A percentile compares a stretch with the other conserved stretches of the same genome.
Conservation (phyloP, 1,140 invertebrate genomes). For the Eulimnadia texana region DNA sequence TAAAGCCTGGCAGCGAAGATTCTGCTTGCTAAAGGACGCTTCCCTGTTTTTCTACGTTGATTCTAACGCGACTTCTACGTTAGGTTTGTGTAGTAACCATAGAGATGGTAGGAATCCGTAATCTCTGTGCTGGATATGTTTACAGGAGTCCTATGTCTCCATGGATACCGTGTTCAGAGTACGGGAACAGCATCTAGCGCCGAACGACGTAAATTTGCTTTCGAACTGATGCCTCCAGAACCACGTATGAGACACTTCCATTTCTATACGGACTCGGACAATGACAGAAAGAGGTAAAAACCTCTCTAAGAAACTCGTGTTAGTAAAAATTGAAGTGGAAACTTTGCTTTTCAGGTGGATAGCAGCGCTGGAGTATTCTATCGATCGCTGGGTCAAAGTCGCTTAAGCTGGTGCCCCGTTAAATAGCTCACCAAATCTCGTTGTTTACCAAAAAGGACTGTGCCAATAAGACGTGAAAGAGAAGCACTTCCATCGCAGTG, state of each 20-base stretch:
- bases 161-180: constrained; percentile 79
- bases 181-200: constrained; percentile 35
- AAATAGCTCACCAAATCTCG: not conserved
- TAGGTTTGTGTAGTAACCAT: constrained; percentile 43
- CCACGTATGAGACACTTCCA: constrained; percentile 72
- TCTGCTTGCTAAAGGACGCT: constrained; percentile 89
- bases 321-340: too few species aligned
- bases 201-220: constrained; percentile 67
- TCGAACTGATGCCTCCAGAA: constrained; percentile 78
- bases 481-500: not conserved
- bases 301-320: not conserved
- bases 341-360: constrained; percentile 89
- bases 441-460: not conserved
- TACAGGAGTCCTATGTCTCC: constrained; percentile 74
- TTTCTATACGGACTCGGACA: constrained; percentile 84
- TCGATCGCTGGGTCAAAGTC: constrained; percentile 89
- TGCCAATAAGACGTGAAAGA: constrained; percentile 1
- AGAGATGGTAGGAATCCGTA: too few species aligned
- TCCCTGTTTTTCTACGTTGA: constrained; percentile 88
- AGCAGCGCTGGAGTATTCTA: constrained; percentile 82
- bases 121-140: too few species aligned
- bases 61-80: constrained; percentile 64
- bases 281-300: constrained; percentile 78
- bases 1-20: constrained; percentile 75
- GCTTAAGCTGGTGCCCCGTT: constrained; percentile 32